Base-by-base conservation (phyloP, 2,888 invertebrate species). In the Agriotes lineatus region DNA sequence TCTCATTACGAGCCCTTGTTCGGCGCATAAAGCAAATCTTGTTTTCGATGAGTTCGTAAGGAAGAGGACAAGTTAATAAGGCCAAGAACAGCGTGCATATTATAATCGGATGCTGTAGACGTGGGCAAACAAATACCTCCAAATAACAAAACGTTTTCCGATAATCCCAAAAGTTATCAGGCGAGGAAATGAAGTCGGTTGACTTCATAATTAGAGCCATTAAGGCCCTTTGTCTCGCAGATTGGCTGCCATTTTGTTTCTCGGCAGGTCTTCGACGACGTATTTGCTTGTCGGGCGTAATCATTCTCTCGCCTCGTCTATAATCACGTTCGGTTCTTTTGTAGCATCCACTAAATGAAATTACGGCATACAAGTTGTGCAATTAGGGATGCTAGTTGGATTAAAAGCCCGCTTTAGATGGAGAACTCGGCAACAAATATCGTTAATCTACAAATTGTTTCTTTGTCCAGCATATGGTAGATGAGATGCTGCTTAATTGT, bases 131-230 rank as follows among this genome's bases (percentile, higher is more conserved):
- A 61, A 67, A 61, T 56, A 56, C 54, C 60, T 18, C 61, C 48
- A 64, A 69, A 69, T 69, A 69, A 69, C 63, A 69, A 69, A 69
- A 59, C 64, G 69, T 69, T 69, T 69, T 69, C 69, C 69, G 54
- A 69, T 69, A 69, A 69, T 69, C 30, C 60, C 16, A 54, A 69
- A 69, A 65, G 59, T 69, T 65, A 60, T 48, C 64, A 50, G 52
- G 56, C 54, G 60, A 56, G 54, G 58, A 70, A 67, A 67, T 70
- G 67, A 70, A 67, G 67, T 61, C 57, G 58, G 60, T 56, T 56
- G 70, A 65, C 67, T 70, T 70, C 58, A 63, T 67, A 70, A 70
- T 70, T 70, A 67, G 67, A 63, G 59, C 59, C 70, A 70, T 70
- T 70, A 67, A 37, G 63, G 59, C 48, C 66, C 60, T 67, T 70